A percentile compares a stretch with the other conserved stretches of the same genome.
These are phyloP conservation scores for Acanthochromis polyacanthus DNA, from an alignment of 2,113 vertebrate genomes.

Conservation along the genomic window DNA sequence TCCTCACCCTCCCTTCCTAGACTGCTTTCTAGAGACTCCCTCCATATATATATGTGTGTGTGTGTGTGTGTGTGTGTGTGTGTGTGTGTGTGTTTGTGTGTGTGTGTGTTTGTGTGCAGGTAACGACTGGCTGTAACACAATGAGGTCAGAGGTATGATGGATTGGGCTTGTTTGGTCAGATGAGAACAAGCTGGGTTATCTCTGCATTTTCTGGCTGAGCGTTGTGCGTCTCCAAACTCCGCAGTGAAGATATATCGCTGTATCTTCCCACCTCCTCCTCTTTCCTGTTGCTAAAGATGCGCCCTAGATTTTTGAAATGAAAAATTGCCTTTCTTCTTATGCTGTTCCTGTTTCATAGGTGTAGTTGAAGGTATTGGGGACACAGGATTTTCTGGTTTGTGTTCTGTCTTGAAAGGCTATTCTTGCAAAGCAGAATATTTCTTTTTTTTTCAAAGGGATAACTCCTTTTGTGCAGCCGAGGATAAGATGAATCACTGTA, in stretches of 20 bases:
- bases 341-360: slow-evolving; percentile 12
- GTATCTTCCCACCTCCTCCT: slow-evolving; percentile 31
- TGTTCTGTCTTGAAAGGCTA: not conserved
- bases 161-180: slow-evolving; percentile 59
- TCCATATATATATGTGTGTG: not conserved
- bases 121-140: slow-evolving; percentile 62
- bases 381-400: not conserved
- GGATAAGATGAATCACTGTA: not conserved
- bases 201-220: not conserved
- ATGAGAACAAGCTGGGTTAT: slow-evolving; percentile 53
- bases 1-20: not conserved
- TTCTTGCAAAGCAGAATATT: not conserved
- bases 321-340: slow-evolving; percentile 49
- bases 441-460: not conserved
- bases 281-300: slow-evolving; percentile 36
- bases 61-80: slow-evolving; percentile 18
- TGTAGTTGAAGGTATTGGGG: slow-evolving; percentile 31
- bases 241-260: slow-evolving; percentile 43
- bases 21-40: slow-evolving; percentile 1
- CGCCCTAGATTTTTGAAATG: slow-evolving; percentile 57
- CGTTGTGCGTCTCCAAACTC: slow-evolving; percentile 14
- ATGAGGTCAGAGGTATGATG: slow-evolving; percentile 74
- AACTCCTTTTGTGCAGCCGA: not conserved
- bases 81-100: not conserved
- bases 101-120: slow-evolving; percentile 17